phyloP scores from a whole-genome alignment of 1,140 invertebrate genomes.

The Maconellicoccus hirsutus region DNA sequence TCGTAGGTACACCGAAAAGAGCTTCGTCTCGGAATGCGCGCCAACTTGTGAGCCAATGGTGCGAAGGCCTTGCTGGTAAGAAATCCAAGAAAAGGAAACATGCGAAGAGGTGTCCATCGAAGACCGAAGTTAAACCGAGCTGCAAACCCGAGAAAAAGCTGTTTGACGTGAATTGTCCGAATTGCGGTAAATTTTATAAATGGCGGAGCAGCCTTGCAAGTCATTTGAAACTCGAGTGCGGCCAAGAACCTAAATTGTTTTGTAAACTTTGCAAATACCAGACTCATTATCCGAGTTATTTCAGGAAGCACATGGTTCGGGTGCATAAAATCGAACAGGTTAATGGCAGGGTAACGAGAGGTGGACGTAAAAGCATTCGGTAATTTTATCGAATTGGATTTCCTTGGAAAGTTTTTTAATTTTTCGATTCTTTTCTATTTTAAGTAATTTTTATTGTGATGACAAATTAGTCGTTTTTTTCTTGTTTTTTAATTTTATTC shows the following conservation, averaged over 20 bases:
- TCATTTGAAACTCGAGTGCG: slow-evolving; percentile 40
- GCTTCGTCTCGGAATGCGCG: background rate
- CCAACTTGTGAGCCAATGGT: background rate
- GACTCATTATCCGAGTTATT: slow-evolving; percentile 22
- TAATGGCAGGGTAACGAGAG: too few relatives aligned
- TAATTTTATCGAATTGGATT: too few relatives aligned
- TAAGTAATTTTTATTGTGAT: background rate
- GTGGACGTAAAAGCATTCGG: too few relatives aligned
- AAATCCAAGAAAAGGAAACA: background rate
- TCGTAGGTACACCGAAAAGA: background rate
- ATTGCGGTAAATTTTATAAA: slow-evolving; percentile 27
- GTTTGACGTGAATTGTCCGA: slow-evolving; percentile 24
- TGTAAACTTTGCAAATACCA: slow-evolving; percentile 32
- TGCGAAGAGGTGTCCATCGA: background rate
- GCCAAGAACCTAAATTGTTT: slow-evolving; percentile 36
- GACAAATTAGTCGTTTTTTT: too few relatives aligned
- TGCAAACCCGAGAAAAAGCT: background rate
- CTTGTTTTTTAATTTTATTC: too few relatives aligned
- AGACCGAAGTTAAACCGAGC: background rate
- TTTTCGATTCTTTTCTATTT: background rate
- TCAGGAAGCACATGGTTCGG: slow-evolving; percentile 24
- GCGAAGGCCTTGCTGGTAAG: background rate
- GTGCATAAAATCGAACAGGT: slow-evolving; percentile 14
- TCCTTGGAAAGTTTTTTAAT: background rate
- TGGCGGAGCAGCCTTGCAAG: slow-evolving; percentile 36